Conservation (phyloP, 2,113 vertebrate genomes). For the Cyanoramphus novaezelandiae region DNA sequence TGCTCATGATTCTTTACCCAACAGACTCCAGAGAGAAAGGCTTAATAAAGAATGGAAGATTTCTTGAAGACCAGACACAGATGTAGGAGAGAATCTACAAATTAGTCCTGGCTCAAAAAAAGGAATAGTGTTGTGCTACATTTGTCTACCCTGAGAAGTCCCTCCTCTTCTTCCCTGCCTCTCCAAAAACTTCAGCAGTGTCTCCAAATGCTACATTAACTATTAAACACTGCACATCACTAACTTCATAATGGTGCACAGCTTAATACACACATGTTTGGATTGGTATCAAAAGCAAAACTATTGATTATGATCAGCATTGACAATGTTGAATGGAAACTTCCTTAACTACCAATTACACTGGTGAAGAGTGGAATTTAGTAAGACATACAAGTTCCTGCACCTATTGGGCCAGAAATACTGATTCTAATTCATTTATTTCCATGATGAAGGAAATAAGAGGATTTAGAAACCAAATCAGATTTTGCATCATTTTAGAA, state of each 20-base stretch:
- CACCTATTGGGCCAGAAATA: background rate
- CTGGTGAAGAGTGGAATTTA: background rate
- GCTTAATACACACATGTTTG: background rate
- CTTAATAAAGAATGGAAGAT: background rate
- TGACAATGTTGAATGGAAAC: background rate
- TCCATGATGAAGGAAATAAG: background rate
- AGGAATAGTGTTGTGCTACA: background rate
- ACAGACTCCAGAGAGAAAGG: background rate
- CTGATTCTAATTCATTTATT: background rate
- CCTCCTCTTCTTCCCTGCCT: background rate
- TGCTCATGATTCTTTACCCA: background rate
- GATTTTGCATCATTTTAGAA: background rate
- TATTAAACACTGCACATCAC: background rate
- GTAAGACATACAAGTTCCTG: background rate
- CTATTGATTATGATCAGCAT: background rate
- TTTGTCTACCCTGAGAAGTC: background rate
- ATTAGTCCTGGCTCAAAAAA: background rate
- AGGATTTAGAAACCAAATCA: background rate
- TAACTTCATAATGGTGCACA: background rate
- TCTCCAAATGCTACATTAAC: background rate
- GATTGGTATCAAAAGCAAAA: background rate
- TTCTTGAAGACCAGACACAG: background rate
- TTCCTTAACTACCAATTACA: background rate
- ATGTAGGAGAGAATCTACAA: background rate
- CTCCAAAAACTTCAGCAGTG: background rate